Evolutionary conservation across 2,888 invertebrate genomes (phyloP), one percentile per base, ranked within the genome.

Genomic region (Acleris laterana): DNA sequence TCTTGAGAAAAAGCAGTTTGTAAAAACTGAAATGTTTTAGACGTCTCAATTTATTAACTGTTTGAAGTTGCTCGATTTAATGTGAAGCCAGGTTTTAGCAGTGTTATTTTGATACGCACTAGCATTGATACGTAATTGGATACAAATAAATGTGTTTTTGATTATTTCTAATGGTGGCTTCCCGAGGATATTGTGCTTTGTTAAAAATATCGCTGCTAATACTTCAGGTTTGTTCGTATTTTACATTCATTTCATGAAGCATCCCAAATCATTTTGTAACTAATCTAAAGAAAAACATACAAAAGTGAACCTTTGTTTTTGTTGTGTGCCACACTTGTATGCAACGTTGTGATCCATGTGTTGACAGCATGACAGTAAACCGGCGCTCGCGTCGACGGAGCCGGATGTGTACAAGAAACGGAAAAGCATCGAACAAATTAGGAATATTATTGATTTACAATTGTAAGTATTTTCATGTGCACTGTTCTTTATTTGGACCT

Each of bases 281-380:
- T 61, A 61, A 66, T 46, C 19, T n/a, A 13, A 55, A n/a, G 20
- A 60, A 32, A 52, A 25, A 50, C 62, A 62, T 48, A 46, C 46
- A 38, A 66, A 66, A 52, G 46, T 61, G 57, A 66, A 52, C 22
- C 50, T 25, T 56, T 51, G 44, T 58, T 51, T 46, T 57, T 25
- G n/a, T 56, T 32, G 66, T 62, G 38, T 42, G 44, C 44, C 44
- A 64, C 38, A 48, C 51, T 28, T 68, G 61, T 62, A 58, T 62
- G 62, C 62, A 58, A 74, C 69, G 75, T 74, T 70, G 77, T 81
- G 82, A 74, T 78, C 70, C 72, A 77, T 87, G 85, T 89, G 84
- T 90, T 87, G 88, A 87, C 92, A 92, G 92, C 90, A 89, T 88
- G 91, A 89, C 78, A 83, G 82, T 74, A 79, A 77, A 64, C 76